A percentile compares a stretch with the other conserved stretches of the same genome.
phyloP scores from a whole-genome alignment of 2,113 vertebrate species.

The Hippocampus barbouri region DNA sequence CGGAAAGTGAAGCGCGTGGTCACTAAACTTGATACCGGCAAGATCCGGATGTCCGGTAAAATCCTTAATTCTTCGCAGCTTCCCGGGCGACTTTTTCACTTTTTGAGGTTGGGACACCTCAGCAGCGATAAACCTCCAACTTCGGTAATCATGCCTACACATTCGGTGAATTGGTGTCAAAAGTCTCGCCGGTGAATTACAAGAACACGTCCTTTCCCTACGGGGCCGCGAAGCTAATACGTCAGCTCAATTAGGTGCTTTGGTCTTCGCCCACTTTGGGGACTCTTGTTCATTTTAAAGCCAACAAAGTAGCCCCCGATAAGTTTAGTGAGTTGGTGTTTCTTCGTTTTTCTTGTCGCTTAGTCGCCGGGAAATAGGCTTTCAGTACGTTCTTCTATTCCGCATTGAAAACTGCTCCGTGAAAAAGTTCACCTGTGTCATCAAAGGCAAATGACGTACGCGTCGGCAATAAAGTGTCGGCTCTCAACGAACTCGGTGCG shows the following conservation, averaged over 20 bases:
- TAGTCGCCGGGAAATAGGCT: no score
- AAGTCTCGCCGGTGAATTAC: neutral
- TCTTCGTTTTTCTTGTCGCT: neutral
- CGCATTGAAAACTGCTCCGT: no score
- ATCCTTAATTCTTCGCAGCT: neutral
- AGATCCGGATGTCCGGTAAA: slow-evolving; percentile 30
- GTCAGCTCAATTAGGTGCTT: neutral
- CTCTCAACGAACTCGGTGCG: no score
- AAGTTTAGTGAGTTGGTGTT: neutral
- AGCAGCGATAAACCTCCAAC: neutral
- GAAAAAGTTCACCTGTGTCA: no score
- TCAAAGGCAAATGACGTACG: no score
- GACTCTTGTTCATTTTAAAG: neutral
- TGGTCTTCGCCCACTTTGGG: neutral
- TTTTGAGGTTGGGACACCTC: neutral
- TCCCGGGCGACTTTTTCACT: neutral
- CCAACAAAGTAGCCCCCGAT: neutral
- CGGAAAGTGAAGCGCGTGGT: slow-evolving; percentile 5
- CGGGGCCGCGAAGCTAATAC: neutral
- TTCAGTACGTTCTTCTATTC: no score
- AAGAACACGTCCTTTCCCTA: neutral
- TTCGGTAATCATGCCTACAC: neutral
- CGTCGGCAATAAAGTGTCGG: no score
- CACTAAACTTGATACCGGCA: slow-evolving; percentile 18
- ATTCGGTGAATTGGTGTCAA: neutral